Percentiles rank a stretch among this genome's conserved stretches.
Conservation (phyloP, 2,888 invertebrate species). For the Epinotia bilunana region DNA sequence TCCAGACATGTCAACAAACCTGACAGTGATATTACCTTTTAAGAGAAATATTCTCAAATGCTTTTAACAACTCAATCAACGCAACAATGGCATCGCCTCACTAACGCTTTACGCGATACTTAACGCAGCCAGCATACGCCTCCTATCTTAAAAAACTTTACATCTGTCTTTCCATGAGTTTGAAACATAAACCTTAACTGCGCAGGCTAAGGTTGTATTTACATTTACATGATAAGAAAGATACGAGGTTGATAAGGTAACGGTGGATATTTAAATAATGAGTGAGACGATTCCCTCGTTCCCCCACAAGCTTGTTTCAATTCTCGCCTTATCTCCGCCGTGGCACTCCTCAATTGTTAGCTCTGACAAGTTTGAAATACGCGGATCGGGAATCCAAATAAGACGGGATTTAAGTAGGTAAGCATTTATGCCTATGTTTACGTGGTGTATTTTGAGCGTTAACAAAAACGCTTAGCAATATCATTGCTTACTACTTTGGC, state of each 20-base stretch:
- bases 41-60: slow-evolving; percentile 18
- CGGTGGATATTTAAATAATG: slow-evolving; percentile 78
- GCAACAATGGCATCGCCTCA: slow-evolving; percentile 73
- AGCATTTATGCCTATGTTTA: neutral
- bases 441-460: neutral
- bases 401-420: slow-evolving; percentile 32
- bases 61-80: slow-evolving; percentile 73
- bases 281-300: slow-evolving; percentile 58
- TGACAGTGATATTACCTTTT: neutral
- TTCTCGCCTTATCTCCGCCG: slow-evolving; percentile 73
- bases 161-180: neutral
- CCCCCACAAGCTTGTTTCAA: slow-evolving; percentile 64
- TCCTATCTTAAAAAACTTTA: neutral
- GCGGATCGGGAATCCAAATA: slow-evolving; percentile 47
- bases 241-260: slow-evolving; percentile 16
- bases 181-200: neutral
- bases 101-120: slow-evolving; percentile 71
- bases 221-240: neutral
- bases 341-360: slow-evolving; percentile 72
- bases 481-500: neutral
- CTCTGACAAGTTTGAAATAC: slow-evolving; percentile 54
- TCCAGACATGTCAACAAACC: neutral
- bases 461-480: neutral
- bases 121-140: slow-evolving; percentile 68
- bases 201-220: neutral